Evolutionary conservation across 2,888 invertebrate genomes (phyloP).

Genomic region (Cheilosia vernalis): DNA sequence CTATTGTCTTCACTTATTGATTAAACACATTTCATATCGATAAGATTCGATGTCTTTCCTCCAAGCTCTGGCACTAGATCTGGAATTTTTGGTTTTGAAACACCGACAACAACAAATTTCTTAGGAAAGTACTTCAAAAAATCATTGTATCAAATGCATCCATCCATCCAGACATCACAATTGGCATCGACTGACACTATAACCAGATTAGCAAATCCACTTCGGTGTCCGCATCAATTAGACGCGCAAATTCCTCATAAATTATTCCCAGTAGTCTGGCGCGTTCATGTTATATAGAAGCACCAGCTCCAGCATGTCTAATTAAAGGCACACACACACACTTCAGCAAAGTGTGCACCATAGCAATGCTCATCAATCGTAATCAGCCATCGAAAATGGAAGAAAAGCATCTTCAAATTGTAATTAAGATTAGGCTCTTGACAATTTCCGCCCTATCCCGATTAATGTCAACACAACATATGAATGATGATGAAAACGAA

Average conservation of each 20-base stretch:
- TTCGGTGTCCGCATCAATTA: slow-evolving; percentile 32
- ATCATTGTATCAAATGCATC: too few species aligned
- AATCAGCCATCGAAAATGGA: slow-evolving; percentile 41
- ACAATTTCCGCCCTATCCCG: slow-evolving; percentile 40
- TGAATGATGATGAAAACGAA: slow-evolving; percentile 17
- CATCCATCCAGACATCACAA: too few species aligned
- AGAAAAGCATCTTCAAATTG: slow-evolving; percentile 40
- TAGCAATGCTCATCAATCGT: slow-evolving; percentile 13
- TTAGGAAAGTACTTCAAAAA: too few species aligned
- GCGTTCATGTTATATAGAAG: background rate
- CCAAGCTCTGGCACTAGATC: too few species aligned
- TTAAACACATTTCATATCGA: too few species aligned
- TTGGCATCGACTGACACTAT: background rate
- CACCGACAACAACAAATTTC: too few species aligned
- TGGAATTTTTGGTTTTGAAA: too few species aligned
- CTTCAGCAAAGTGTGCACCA: background rate
- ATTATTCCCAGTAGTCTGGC: slow-evolving; percentile 22
- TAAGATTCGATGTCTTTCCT: too few species aligned
- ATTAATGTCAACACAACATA: slow-evolving; percentile 16
- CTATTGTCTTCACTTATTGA: too few species aligned
- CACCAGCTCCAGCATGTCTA: slow-evolving; percentile 18
- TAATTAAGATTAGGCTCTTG: slow-evolving; percentile 44
- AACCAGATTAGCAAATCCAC: slow-evolving; percentile 9
- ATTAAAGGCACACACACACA: slow-evolving; percentile 19
- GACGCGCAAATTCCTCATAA: slow-evolving; percentile 4